Base-by-base conservation (phyloP, 2,113 vertebrate species). In the Ariopsis seemanni region DNA sequence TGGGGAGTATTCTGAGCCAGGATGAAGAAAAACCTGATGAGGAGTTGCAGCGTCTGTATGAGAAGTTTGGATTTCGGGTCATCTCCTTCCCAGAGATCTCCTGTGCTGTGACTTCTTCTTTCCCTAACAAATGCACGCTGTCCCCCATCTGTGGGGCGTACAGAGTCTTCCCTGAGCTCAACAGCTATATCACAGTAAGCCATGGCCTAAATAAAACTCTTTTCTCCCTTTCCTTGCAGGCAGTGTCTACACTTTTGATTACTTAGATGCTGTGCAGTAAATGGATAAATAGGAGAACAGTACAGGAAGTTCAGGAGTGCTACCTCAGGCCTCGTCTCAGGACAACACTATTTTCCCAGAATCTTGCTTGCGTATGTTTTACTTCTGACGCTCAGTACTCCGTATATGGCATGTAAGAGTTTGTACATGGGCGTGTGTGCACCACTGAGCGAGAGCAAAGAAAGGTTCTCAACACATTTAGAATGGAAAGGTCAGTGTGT, bases 1-100 rank as follows among this genome's bases (percentile, higher is more conserved):
- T 97, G 2, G 97, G 98, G 92, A 96, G 96, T 88, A 97, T 99
- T 90, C 92, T 99, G 90, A 97, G 97, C 0, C 97, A 99, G 89
- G 96, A 97, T 1, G 96, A 97, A 0, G 92, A 93, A 15, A 89
- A 96, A 50, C 96, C 96, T 0, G 94, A 96, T 0, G 94, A 96
- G 58, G 96, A 97, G 86, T 94, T 97, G 86, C 90, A 97, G 83
- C 94, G 94, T 42, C 93, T 94, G 87, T 99, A 96, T 75, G 95
- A 97, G 94, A 96, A 96, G 85, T 96, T 95, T 12, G 97, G 97
- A 91, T 99, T 98, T 92, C 96, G 95, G 90, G 93, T 99, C 67
- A 96, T 97, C 91, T 95, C 96, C 89, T 98, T 99, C 90, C 97
- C 98, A 0, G 96, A 96, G 89, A 95, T 97, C 86, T 97, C 96